phyloP scores from a whole-genome alignment of 2,797 vertebrate species.

The Acipenser ruthenus region DNA sequence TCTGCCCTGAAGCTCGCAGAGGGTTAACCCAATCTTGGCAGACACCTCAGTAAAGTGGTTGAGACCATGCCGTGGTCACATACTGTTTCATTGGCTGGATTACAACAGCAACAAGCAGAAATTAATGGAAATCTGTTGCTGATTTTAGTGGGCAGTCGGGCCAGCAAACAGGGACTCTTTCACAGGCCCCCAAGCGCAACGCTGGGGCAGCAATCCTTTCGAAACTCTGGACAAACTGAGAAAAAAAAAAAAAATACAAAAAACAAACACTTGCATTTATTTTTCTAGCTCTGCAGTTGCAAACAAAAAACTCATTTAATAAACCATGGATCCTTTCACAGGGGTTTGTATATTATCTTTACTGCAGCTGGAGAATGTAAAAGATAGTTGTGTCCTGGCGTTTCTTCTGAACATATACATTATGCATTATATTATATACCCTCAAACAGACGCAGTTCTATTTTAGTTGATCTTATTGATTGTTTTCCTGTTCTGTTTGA shows the following conservation, averaged over 20 bases:
- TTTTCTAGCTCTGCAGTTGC: too few relatives aligned
- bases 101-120: conserved; percentile 41
- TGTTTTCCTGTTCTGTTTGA: too few relatives aligned
- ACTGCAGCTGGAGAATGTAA: too few relatives aligned
- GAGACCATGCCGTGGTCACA: conserved; percentile 64
- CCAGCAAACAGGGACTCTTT: conserved; percentile 52
- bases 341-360: too few relatives aligned
- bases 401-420: too few relatives aligned
- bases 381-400: too few relatives aligned
- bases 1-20: conserved; percentile 35
- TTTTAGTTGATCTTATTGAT: too few relatives aligned
- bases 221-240: conserved; percentile 49
- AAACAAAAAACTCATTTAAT: too few relatives aligned
- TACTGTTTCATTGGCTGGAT: conserved; percentile 50
- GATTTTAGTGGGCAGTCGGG: conserved; percentile 56
- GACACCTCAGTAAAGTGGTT: conserved; percentile 53
- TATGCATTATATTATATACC: too few relatives aligned
- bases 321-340: too few relatives aligned
- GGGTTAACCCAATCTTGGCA: conserved; percentile 49
- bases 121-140: conserved; percentile 60
- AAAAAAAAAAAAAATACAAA: conserved; percentile 42
- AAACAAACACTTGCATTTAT: too few relatives aligned
- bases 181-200: conserved; percentile 52
- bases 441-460: too few relatives aligned
- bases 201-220: conserved; percentile 35